Evolutionary conservation across 2,888 invertebrate genomes (phyloP).

Genomic region (Apeira syringaria): DNA sequence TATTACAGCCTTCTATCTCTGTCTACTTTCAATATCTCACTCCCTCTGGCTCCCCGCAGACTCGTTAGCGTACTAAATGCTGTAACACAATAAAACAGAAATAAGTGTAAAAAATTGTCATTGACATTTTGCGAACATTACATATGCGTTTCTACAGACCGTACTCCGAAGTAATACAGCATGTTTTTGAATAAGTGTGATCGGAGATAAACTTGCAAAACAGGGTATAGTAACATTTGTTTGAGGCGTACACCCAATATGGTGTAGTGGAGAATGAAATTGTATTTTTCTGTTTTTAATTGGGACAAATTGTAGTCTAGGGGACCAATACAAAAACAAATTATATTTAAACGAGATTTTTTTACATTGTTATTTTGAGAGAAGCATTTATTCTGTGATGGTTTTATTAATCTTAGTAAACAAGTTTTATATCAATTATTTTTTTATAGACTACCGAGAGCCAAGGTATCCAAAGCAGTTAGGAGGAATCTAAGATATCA

Average conservation of each 20-base stretch:
- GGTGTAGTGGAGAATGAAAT: conserved; percentile 64
- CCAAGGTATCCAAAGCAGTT: too few relatives aligned
- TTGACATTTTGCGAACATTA: conserved; percentile 42
- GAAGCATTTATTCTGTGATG: conserved; percentile 1
- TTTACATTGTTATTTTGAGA: conserved; percentile 32
- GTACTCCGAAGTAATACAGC: conserved; percentile 29
- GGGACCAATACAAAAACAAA: conserved; percentile 42
- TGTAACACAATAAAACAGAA: conserved; percentile 75
- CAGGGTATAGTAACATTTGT: conserved; percentile 70
- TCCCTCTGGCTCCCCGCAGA: conserved; percentile 61
- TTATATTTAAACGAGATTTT: conserved; percentile 44
- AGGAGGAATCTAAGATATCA: too few relatives aligned
- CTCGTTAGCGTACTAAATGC: conserved; percentile 77
- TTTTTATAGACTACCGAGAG: too few relatives aligned
- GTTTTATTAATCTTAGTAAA: too few relatives aligned
- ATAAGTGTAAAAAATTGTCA: conserved; percentile 71
- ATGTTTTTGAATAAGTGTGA: conserved; percentile 22
- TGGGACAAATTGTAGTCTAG: conserved; percentile 58
- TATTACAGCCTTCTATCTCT: conserved; percentile 44
- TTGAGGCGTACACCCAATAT: conserved; percentile 78
- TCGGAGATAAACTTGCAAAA: conserved; percentile 26
- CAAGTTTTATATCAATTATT: too few relatives aligned
- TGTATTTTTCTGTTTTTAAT: conserved; percentile 77
- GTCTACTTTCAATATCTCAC: conserved; percentile 41
- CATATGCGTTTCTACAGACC: conserved; percentile 6